phyloP scores from a whole-genome alignment of 2,888 invertebrate genomes.

The Eupelmus urozonus region DNA sequence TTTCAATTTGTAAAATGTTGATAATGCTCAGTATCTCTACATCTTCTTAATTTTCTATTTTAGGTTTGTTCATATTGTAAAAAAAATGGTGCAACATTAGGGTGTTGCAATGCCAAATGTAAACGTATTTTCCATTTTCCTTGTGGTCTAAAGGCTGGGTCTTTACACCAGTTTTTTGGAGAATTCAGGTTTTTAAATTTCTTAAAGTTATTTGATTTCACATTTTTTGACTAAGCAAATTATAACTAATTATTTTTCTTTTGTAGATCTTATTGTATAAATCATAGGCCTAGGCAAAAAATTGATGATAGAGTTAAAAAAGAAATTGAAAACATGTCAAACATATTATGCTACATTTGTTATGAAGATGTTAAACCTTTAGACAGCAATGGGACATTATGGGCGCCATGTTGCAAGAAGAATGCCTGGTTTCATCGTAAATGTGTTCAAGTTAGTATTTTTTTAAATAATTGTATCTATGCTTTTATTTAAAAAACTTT shows the following conservation, averaged over 20 bases:
- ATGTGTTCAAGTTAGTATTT: conserved; percentile 82
- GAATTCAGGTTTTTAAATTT: conserved; percentile 79
- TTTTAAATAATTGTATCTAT: background rate
- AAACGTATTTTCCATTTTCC: conserved; percentile 85
- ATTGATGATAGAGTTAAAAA: conserved; percentile 72
- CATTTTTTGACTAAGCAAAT: conserved; percentile 28
- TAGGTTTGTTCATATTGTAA: conserved; percentile 86
- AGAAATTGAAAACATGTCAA: conserved; percentile 65
- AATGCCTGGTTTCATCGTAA: conserved; percentile 87
- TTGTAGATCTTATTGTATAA: conserved; percentile 82
- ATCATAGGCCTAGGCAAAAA: conserved; percentile 81
- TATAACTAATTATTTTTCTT: conserved; percentile 21
- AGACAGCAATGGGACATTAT: conserved; percentile 79
- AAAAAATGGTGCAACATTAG: conserved; percentile 84
- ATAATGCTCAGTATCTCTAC: conserved; percentile 14
- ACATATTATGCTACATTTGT: conserved; percentile 83
- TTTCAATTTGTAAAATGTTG: background rate
- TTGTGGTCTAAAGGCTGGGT: conserved; percentile 84
- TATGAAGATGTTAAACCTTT: conserved; percentile 80
- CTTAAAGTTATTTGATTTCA: conserved; percentile 28
- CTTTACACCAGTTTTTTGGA: conserved; percentile 82
- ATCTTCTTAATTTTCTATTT: conserved; percentile 65
- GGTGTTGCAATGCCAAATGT: conserved; percentile 84
- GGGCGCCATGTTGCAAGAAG: conserved; percentile 87
- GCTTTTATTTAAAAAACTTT: background rate